Base-by-base conservation (phyloP, 2,888 invertebrate genomes). In the Hoplodrina blanda region DNA sequence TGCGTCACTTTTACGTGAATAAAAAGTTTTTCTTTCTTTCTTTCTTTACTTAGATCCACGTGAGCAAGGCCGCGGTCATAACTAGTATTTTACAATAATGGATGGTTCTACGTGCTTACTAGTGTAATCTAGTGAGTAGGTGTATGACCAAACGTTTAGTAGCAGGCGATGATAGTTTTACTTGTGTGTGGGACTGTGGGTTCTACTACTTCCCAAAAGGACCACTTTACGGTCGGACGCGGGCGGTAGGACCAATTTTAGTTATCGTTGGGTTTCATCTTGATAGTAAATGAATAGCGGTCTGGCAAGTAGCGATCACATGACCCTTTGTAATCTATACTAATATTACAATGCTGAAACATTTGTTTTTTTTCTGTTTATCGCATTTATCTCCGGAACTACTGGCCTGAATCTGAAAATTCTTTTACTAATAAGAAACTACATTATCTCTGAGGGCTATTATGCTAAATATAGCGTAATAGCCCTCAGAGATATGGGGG, bases 101-200 rank as follows among this genome's bases (percentile, higher is more conserved):
- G 73, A 64, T 15, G 33, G 55, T 20, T 8, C 54, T 80, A 80
- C 82, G 83, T 82, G 84, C 55, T 55, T 30, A 30, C 54, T 57
- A 25, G 19, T 20, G 19, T 50, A 55, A 20, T 60, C 11, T 69
- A 19, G n/a, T 33, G 41, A 17, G 73, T 73, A 56, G 78, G 62
- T 55, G 65, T 44, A 30, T 20, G n/a, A 19, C 44, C 10, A 65
- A 65, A 25, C 15, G 3, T 57, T 53, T 53, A 56, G 53, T 19
- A 25, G 44, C n/a, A 41, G 15, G n/a, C 17, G 13, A 69, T 15
- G 49, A n/a, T 59, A 54, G 19, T 57, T 57, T 37, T 7, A 57
- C 37, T 20, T 73, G 50, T 19, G 25, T 46, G 44, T 63, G 44
- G 50, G 56, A 25, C 33, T 2, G 17, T 46, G 41, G 41, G 46